phyloP scores from a whole-genome alignment of 1,140 invertebrate genomes.

The Drosophila busckii region DNA sequence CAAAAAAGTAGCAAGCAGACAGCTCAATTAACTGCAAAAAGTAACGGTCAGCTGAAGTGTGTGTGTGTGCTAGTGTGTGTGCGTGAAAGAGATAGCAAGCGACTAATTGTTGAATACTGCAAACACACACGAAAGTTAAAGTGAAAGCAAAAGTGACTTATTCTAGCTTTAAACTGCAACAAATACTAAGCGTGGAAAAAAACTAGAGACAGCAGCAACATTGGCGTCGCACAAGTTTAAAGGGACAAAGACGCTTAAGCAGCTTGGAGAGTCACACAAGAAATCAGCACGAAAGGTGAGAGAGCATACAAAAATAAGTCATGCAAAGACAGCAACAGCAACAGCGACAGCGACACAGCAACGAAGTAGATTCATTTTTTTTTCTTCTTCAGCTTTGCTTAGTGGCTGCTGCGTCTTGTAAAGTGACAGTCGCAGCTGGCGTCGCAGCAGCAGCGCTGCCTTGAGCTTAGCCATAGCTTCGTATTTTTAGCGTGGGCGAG shows the following conservation, averaged over 20 bases:
- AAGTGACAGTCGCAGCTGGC: constrained; percentile 65
- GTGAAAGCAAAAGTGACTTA: constrained; percentile 56
- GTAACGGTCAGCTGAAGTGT: constrained; percentile 24
- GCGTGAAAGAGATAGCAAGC: constrained; percentile 41
- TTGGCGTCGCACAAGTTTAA: constrained; percentile 74
- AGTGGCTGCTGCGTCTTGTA: constrained; percentile 50
- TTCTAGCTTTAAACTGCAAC: too few relatives aligned
- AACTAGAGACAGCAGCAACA: constrained; percentile 44
- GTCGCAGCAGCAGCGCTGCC: constrained; percentile 4
- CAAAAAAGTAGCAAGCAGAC: constrained; percentile 34
- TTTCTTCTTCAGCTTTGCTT: background rate
- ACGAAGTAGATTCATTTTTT: constrained; percentile 60
- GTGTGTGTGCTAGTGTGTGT: constrained; percentile 17
- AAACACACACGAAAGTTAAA: constrained; percentile 34
- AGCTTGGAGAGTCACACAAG: constrained; percentile 38
- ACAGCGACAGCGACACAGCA: constrained; percentile 35
- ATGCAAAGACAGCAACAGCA: constrained; percentile 50
- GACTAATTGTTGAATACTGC: constrained; percentile 66
- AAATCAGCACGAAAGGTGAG: constrained; percentile 58
- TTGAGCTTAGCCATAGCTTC: constrained; percentile 24
- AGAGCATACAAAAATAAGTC: constrained; percentile 70
- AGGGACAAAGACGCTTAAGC: constrained; percentile 70
- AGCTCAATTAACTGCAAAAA: constrained; percentile 66
- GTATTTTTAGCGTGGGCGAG: too few relatives aligned
- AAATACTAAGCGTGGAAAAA: constrained; percentile 46